Evolutionary conservation across 2,888 invertebrate genomes (phyloP), one percentile per base, ranked within the genome.

Genomic region (Phoronis australis): DNA sequence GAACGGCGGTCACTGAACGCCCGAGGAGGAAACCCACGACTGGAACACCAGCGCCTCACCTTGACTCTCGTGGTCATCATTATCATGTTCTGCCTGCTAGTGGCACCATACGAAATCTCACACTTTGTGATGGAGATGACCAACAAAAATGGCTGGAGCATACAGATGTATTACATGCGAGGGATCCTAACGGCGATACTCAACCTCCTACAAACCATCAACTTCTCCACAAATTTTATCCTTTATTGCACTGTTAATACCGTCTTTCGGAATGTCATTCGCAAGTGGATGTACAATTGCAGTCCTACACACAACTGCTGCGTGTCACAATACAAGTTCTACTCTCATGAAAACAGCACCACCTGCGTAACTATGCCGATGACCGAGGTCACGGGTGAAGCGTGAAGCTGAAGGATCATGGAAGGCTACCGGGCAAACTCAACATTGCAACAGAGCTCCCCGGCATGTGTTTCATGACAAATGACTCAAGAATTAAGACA

Each of bases 181-280:
- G 66, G 65, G 53, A 65, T 68, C 1, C 71, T 67, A 15, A 66
- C 66, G 46, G 61, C 60, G 18, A 59, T 85, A 43, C 85, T 87
- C 48, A 87, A 87, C 76, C 79, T 87, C 27, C 77, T 87, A 69
- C 87, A 87, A 78, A 80, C 87, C 42, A 83, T 84, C 59, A 87
- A 87, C 75, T 87, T 87, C 73, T 86, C 87, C 27, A 83, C 86
- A 55, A 87, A 87, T 35, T 87, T 87, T 79, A 86, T 87, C 73
- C 85, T 87, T 53, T 87, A 87, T 77, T 87, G 86, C 71, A 81
- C 87, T 51, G 86, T 87, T 74, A 87, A 86, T 57, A 85, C 86
- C 65, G 87, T 87, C 66, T 87, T 87, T 73, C 82, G 87, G n/a
- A n/a, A n/a, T n/a, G n/a, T n/a, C n/a, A n/a, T n/a, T n/a, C n/a